Evolutionary conservation across 30 jellyfish, hydroid and myxozoan species (phyloP).

Genomic region (Chrysaora quinquecirrha): DNA sequence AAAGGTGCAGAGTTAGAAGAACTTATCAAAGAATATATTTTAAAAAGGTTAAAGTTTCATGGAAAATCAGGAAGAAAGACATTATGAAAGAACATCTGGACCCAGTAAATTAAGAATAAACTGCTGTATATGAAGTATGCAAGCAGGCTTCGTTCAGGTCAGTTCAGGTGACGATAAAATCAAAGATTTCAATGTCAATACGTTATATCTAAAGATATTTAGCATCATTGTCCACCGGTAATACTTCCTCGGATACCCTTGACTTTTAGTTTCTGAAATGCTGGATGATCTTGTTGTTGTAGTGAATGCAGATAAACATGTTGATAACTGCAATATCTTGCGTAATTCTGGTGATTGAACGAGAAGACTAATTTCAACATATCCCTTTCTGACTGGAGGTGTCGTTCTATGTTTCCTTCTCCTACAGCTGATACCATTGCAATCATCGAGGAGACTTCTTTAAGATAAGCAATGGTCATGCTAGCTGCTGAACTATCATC

Average conservation of each 20-base stretch:
- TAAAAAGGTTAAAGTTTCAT: too few relatives aligned
- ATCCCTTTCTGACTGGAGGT: slow-evolving; percentile 35
- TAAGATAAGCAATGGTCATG: slow-evolving; percentile 16
- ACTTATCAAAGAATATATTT: too few relatives aligned
- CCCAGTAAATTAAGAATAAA: too few relatives aligned
- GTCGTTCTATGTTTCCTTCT: slow-evolving; percentile 37
- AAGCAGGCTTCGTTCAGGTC: too few relatives aligned
- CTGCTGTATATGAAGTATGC: too few relatives aligned
- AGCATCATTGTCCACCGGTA: slow-evolving; percentile 22
- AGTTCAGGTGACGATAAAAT: too few relatives aligned
- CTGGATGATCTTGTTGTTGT: slow-evolving; percentile 30
- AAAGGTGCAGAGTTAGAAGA: too few relatives aligned
- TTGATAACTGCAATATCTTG: slow-evolving; percentile 37
- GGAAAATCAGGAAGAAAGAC: too few relatives aligned
- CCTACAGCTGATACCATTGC: slow-evolving; percentile 46
- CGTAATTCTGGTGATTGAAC: slow-evolving; percentile 46
- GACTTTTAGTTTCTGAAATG: slow-evolving; percentile 19
- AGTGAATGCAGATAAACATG: not conserved
- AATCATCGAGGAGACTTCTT: slow-evolving; percentile 48
- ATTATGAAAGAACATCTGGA: too few relatives aligned
- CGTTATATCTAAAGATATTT: too few relatives aligned
- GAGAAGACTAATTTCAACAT: slow-evolving; percentile 31
- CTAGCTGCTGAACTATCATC: slow-evolving; percentile 11
- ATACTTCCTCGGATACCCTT: slow-evolving; percentile 40
- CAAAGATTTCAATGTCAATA: too few relatives aligned